Evolutionary conservation across 2,113 vertebrate genomes (phyloP).

Genomic region (Vidua chalybeata): DNA sequence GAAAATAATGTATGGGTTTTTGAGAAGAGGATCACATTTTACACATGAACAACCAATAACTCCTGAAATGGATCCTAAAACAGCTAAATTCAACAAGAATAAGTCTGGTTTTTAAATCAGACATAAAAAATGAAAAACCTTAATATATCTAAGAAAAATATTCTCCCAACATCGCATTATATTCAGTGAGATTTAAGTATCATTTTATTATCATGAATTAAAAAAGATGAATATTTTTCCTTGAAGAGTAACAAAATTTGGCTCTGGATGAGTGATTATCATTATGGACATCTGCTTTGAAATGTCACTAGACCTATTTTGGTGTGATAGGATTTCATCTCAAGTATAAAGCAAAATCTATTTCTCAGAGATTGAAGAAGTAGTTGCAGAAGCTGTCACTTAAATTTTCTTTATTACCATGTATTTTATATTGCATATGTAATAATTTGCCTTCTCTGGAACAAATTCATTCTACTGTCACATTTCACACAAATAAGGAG

Average conservation of each 20-base stretch:
- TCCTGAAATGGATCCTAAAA: not conserved
- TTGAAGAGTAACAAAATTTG: not conserved
- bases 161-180: not conserved
- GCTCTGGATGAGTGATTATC: conserved; percentile 3
- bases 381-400: not conserved
- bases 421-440: conserved; percentile 45
- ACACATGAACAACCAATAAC: not conserved
- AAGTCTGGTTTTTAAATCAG: not conserved
- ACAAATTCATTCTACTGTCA: conserved; percentile 41
- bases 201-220: not conserved
- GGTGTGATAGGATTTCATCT: conserved; percentile 18
- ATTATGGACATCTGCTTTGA: conserved; percentile 32
- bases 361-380: conserved; percentile 43
- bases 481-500: conserved; percentile 68
- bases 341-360: not conserved
- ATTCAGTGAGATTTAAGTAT: not conserved
- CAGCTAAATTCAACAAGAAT: not conserved
- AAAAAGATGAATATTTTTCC: not conserved
- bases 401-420: conserved; percentile 29
- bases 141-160: not conserved
- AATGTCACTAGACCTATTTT: conserved; percentile 18
- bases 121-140: not conserved
- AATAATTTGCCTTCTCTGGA: conserved; percentile 46
- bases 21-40: not conserved
- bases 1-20: not conserved